Conservation (phyloP, 2,888 invertebrate species). For the Ophioninae sp. region DNA sequence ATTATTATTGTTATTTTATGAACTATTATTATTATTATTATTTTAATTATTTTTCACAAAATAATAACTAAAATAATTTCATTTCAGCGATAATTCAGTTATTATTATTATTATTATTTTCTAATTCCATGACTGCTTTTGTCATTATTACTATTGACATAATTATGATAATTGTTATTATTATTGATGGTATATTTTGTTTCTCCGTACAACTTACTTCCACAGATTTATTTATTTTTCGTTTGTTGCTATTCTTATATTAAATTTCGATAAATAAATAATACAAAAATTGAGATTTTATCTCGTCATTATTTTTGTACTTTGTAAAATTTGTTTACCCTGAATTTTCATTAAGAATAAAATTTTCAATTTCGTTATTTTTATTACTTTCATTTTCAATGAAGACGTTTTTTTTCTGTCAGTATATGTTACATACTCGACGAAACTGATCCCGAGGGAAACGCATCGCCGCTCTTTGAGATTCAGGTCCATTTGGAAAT, state of each 20-base stretch:
- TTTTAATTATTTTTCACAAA: no score
- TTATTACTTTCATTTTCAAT: not conserved
- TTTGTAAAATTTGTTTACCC: no score
- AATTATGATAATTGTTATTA: not conserved
- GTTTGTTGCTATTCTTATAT: no score
- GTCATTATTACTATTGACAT: not conserved
- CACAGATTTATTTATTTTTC: no score
- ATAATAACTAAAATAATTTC: not conserved
- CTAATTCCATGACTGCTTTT: not conserved
- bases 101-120: not conserved
- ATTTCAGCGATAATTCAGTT: not conserved
- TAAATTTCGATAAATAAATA: no score
- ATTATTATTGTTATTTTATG: no score
- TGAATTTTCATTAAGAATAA: no score
- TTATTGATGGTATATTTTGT: not conserved
- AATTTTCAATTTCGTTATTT: not conserved
- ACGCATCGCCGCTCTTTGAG: conserved; percentile 88
- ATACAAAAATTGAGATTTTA: no score
- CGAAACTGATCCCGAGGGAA: conserved; percentile 84
- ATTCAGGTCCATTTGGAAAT: conserved; percentile 88
- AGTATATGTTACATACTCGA: conserved; percentile 84
- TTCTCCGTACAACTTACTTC: no score
- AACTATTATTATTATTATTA: no score
- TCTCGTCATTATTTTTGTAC: no score
- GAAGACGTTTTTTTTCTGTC: not conserved